Percentiles rank a stretch among this genome's conserved stretches.
Evolutionary conservation across 2,113 vertebrate genomes (phyloP).

Genomic region (Fukomys damarensis): DNA sequence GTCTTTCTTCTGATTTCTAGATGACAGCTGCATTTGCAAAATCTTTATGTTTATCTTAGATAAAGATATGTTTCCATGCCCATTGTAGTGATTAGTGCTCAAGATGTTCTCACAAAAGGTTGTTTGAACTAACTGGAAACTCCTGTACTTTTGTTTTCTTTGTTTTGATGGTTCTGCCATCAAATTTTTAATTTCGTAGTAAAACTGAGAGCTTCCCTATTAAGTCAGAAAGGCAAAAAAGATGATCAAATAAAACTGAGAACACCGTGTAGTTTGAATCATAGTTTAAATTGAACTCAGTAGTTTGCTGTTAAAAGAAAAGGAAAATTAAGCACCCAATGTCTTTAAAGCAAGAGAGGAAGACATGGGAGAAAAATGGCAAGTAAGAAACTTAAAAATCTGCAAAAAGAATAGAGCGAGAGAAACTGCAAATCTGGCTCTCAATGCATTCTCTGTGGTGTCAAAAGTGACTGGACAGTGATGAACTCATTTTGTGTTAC

Average conservation of each 20-base stretch:
- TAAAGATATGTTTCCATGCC: not conserved
- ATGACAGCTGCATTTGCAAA: not conserved
- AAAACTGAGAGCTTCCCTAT: not conserved
- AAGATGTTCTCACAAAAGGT: not conserved
- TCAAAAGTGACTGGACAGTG: not conserved
- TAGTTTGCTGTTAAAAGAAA: not conserved
- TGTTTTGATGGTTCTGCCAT: not conserved
- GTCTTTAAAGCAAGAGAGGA: not conserved
- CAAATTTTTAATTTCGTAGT: not conserved
- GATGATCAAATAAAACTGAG: not conserved
- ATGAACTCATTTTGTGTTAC: not conserved
- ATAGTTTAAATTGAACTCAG: not conserved
- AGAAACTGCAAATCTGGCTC: not conserved
- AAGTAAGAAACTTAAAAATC: not conserved
- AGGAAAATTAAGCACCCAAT: not conserved
- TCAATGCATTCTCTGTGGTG: fast-evolving
- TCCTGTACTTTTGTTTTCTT: not conserved
- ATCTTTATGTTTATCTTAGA: not conserved
- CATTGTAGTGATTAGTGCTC: not conserved
- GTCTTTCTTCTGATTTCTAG: not conserved
- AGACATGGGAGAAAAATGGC: not conserved
- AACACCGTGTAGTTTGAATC: not conserved
- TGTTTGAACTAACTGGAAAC: not conserved
- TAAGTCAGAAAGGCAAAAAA: not conserved
- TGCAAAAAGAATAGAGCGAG: not conserved